Evolutionary conservation across 1,140 invertebrate species (phyloP).

Genomic region (Olivierus martensii): DNA sequence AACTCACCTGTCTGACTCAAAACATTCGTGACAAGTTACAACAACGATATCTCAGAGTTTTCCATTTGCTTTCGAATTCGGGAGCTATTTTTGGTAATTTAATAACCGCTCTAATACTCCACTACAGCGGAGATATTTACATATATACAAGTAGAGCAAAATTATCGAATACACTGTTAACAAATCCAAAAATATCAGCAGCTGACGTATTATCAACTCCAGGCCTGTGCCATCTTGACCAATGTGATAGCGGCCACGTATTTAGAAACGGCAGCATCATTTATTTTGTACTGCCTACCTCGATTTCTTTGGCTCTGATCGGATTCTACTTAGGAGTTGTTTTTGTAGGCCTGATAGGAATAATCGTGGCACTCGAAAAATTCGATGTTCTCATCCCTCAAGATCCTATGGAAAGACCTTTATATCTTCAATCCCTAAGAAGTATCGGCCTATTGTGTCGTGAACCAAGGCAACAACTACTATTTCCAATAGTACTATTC

Average conservation of each 20-base stretch:
- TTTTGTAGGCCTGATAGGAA: slow-evolving; percentile 11
- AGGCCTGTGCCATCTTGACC: slow-evolving; percentile 8
- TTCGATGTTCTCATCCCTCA: slow-evolving; percentile 18
- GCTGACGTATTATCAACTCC: slow-evolving; percentile 6
- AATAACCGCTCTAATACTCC: slow-evolving; percentile 7
- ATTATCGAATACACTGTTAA: background rate
- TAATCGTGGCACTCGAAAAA: slow-evolving; percentile 17
- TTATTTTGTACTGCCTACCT: slow-evolving; percentile 14
- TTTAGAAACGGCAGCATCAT: slow-evolving; percentile 12
- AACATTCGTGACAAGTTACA: slow-evolving; percentile 12
- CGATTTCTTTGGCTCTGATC: slow-evolving; percentile 11
- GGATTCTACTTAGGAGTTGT: slow-evolving; percentile 12
- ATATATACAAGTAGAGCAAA: slow-evolving; percentile 8
- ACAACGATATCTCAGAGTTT: slow-evolving; percentile 15
- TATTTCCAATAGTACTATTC: slow-evolving; percentile 31
- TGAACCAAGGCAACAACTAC: slow-evolving; percentile 28
- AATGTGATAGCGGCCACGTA: slow-evolving; percentile 4
- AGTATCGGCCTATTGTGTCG: slow-evolving; percentile 17
- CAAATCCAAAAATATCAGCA: slow-evolving; percentile 2
- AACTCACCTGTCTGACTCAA: slow-evolving; percentile 15
- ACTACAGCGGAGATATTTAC: slow-evolving; percentile 13
- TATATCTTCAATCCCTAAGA: slow-evolving; percentile 11
- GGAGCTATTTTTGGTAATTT: slow-evolving; percentile 14
- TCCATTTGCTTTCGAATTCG: slow-evolving; percentile 16
- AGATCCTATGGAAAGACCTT: slow-evolving; percentile 19